Conservation (phyloP, 2,113 vertebrate genomes). For the Paradoxurus hermaphroditus region DNA sequence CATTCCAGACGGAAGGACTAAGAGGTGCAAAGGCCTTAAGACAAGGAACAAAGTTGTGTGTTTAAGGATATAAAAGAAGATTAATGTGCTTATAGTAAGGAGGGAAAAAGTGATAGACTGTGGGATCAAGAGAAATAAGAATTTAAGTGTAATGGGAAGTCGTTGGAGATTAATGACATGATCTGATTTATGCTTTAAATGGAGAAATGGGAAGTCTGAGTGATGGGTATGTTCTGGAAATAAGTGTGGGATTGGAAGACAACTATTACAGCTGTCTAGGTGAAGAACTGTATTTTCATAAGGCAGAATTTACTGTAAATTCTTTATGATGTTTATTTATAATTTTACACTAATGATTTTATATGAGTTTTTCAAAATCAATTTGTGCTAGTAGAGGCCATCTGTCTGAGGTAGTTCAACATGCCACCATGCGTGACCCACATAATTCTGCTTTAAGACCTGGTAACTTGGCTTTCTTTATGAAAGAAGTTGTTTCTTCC, state of each 20-base stretch:
- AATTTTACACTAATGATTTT: not conserved
- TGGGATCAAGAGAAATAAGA: not conserved
- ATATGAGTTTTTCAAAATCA: not conserved
- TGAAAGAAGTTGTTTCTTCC: not conserved
- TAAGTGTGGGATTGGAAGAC: not conserved
- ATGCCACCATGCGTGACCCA: not conserved
- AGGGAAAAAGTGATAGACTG: not conserved
- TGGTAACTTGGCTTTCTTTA: not conserved
- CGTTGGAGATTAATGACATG: not conserved
- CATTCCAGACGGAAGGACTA: not conserved
- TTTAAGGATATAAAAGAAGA: not conserved
- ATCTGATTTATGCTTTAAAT: not conserved
- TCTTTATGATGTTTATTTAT: not conserved
- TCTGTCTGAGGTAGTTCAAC: not conserved
- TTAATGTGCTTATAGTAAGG: not conserved
- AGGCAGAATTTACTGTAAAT: not conserved
- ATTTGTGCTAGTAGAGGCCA: not conserved
- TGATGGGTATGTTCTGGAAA: not conserved
- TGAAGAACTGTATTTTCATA: not conserved
- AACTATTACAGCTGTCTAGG: not conserved
- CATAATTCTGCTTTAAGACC: not conserved
- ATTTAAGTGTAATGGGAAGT: not conserved
- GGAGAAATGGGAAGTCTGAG: not conserved
- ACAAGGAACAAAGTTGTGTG: not conserved
- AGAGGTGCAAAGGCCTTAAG: not conserved